Percentiles rank a stretch among this genome's conserved stretches.
These are phyloP conservation scores for Apis florea DNA, from an alignment of 1,140 invertebrate species.

Conservation along the genomic window DNA sequence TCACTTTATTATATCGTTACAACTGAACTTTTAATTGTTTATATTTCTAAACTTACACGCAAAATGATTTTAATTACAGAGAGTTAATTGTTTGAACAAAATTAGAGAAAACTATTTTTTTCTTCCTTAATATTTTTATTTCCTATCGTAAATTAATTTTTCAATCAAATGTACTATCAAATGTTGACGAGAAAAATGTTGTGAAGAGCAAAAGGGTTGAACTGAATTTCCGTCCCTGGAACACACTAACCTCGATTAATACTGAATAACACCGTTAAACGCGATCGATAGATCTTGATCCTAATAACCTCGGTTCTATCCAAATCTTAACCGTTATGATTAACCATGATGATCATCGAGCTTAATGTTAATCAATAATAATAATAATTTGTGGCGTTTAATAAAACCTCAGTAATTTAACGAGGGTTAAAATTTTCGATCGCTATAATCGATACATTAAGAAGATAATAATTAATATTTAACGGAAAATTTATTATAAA, in stretches of 20 bases:
- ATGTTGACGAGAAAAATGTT: too few species aligned
- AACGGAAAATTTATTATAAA: not conserved
- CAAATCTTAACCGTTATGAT: not conserved
- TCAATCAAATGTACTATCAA: too few species aligned
- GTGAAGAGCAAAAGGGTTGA: not conserved
- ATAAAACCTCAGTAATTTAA: not conserved
- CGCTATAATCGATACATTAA: not conserved
- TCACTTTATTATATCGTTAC: too few species aligned
- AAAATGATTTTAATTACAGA: too few species aligned
- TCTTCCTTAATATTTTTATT: too few species aligned
- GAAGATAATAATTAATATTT: slow-evolving; percentile 9
- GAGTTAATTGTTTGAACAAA: too few species aligned
- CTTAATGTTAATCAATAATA: not conserved
- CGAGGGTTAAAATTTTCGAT: not conserved
- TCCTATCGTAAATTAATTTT: too few species aligned
- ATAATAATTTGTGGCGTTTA: not conserved
- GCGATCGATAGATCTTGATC: not conserved
- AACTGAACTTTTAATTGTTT: too few species aligned
- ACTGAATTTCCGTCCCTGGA: not conserved
- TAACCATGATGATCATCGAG: not conserved
- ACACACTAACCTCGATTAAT: slow-evolving; percentile 9
- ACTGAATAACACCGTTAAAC: slow-evolving; percentile 11
- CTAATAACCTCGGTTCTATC: not conserved
- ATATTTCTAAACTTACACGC: not conserved
- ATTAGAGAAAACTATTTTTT: too few species aligned